A percentile compares a stretch with the other conserved stretches of the same genome.
Evolutionary conservation across 2,113 vertebrate species (phyloP).

Genomic region (Tupaia chinensis): DNA sequence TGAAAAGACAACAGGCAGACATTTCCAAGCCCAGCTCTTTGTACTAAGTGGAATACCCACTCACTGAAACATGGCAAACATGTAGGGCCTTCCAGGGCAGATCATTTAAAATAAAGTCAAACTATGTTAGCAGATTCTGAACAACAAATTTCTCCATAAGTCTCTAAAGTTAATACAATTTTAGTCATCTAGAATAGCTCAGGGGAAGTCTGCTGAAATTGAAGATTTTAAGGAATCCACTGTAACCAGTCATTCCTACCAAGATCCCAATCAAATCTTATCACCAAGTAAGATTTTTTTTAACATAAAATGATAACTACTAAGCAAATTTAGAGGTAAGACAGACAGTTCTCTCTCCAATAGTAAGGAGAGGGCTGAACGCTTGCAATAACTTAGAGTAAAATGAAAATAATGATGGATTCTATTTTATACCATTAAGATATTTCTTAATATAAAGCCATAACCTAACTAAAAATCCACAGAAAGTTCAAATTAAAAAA

Average conservation of each 20-base stretch:
- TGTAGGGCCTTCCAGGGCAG: neutral
- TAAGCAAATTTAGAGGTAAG: neutral
- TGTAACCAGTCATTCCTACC: neutral
- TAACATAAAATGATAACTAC: neutral
- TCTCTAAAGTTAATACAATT: constrained; percentile 39
- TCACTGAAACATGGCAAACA: neutral
- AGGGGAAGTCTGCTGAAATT: neutral
- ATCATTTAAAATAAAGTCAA: neutral
- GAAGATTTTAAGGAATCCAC: neutral
- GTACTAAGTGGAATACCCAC: neutral
- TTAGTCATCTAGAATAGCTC: constrained; percentile 14
- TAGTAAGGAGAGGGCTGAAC: neutral
- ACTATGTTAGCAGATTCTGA: neutral
- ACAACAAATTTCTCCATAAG: neutral
- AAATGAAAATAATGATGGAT: constrained; percentile 28
- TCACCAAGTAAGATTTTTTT: constrained; percentile 5
- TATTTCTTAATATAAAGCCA: constrained; percentile 4
- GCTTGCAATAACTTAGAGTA: neutral
- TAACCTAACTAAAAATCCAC: neutral
- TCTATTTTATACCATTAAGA: neutral
- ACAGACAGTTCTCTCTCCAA: neutral
- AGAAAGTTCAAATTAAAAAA: neutral
- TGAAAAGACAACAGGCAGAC: neutral
- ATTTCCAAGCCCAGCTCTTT: neutral
- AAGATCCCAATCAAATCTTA: neutral